Conservation (phyloP, 1,140 invertebrate genomes). For the Melanaphis sacchari region DNA sequence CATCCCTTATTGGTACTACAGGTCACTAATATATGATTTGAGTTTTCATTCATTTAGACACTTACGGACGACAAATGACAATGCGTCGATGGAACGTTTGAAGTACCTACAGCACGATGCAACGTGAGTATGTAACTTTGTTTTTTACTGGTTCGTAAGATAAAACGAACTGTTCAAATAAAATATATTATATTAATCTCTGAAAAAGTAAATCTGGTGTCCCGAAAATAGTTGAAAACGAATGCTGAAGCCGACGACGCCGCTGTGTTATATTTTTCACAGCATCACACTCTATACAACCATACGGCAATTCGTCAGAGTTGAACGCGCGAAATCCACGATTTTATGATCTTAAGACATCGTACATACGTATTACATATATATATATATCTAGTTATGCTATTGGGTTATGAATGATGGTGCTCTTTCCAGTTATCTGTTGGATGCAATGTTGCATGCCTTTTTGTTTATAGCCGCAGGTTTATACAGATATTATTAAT, state of each 20-base stretch:
- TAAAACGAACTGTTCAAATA: background rate
- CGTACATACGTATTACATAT: too few relatives aligned
- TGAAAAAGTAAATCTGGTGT: background rate
- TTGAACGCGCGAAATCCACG: background rate
- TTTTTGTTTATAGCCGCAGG: too few relatives aligned
- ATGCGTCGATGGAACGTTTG: background rate
- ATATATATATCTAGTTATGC: too few relatives aligned
- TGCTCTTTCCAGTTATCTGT: too few relatives aligned
- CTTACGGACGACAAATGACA: background rate
- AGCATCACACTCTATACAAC: background rate
- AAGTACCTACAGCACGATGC: background rate
- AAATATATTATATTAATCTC: background rate
- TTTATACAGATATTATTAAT: too few relatives aligned
- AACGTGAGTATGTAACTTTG: background rate
- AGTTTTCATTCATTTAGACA: background rate
- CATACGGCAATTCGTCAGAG: background rate
- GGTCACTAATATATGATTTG: background rate
- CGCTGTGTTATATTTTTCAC: background rate
- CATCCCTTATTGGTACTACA: background rate
- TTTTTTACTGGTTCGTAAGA: background rate
- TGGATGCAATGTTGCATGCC: too few relatives aligned
- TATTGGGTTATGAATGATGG: too few relatives aligned
- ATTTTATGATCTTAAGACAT: background rate
- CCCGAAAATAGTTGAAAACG: background rate
- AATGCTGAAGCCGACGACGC: background rate